Conservation (phyloP, 2,797 vertebrate genomes). For the Pseudochirops cupreus region DNA sequence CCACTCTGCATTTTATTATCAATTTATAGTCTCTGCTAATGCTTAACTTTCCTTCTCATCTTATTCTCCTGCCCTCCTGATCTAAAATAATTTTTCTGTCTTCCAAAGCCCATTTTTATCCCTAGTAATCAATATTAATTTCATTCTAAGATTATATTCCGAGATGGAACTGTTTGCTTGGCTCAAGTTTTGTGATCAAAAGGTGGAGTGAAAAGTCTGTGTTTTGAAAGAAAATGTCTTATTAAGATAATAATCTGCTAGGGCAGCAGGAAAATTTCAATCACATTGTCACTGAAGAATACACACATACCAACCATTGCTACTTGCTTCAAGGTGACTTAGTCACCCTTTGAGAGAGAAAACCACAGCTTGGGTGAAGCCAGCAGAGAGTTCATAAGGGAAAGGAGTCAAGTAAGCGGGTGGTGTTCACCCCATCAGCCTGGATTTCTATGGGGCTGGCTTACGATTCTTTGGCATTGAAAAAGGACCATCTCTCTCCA, state of each 20-base stretch:
- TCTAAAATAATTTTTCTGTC: conserved; percentile 79
- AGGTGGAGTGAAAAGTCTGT: conserved; percentile 75
- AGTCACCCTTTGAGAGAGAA: conserved; percentile 46
- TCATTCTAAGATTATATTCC: conserved; percentile 77
- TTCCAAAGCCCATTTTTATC: conserved; percentile 75
- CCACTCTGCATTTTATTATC: conserved; percentile 72
- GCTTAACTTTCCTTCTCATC: conserved; percentile 73
- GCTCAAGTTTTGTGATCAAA: conserved; percentile 79
- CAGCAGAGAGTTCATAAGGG: conserved; percentile 5
- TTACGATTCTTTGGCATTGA: conserved; percentile 23
- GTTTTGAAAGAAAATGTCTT: conserved; percentile 77
- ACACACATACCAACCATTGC: not conserved
- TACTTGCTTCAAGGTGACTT: conserved; percentile 73
- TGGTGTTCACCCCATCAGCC: conserved; percentile 55
- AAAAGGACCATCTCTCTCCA: conserved; percentile 52
- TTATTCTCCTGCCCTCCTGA: conserved; percentile 70
- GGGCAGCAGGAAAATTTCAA: conserved; percentile 59
- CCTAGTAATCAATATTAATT: conserved; percentile 86
- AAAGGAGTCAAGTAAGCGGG: conserved; percentile 61
- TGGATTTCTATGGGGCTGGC: conserved; percentile 64
- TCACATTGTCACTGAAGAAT: conserved; percentile 19
- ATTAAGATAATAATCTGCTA: conserved; percentile 79
- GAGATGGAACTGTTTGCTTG: conserved; percentile 80
- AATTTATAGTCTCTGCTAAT: conserved; percentile 73
- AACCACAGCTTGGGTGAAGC: conserved; percentile 51